phyloP scores from a whole-genome alignment of 2,797 vertebrate species.

The Eurystomus glaucurus region DNA sequence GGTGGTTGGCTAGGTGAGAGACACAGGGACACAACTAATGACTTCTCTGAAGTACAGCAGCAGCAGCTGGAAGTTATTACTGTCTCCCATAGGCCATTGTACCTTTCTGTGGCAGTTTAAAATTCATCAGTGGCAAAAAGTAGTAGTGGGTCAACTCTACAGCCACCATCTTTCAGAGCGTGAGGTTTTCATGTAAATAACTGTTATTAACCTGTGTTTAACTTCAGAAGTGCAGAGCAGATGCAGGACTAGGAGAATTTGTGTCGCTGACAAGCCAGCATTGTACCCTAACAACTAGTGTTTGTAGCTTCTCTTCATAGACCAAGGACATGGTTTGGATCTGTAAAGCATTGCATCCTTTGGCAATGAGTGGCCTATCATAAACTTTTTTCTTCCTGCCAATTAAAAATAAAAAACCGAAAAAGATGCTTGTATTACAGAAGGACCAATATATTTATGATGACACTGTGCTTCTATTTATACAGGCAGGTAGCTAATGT shows the following conservation, averaged over 20 bases:
- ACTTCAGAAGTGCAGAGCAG: not conserved
- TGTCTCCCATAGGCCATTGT: fast-evolving
- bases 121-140: not conserved
- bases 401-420: not conserved
- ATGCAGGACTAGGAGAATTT: not conserved
- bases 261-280: not conserved
- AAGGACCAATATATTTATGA: not conserved
- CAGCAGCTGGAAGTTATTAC: not conserved
- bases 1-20: not conserved
- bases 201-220: not conserved
- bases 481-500: not conserved
- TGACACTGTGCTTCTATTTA: not conserved
- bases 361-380: not conserved
- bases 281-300: not conserved
- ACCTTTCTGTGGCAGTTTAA: not conserved
- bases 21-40: fast-evolving
- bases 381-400: not conserved
- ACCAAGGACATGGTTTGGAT: not conserved
- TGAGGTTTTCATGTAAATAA: not conserved
- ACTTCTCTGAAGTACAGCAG: not conserved
- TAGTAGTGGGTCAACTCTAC: not conserved
- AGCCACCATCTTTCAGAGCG: fast-evolving
- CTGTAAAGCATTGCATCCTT: not conserved
- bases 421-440: not conserved
- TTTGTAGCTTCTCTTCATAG: not conserved